Evolutionary conservation across 2,888 invertebrate species (phyloP).

Genomic region (Augochlorella aurata): DNA sequence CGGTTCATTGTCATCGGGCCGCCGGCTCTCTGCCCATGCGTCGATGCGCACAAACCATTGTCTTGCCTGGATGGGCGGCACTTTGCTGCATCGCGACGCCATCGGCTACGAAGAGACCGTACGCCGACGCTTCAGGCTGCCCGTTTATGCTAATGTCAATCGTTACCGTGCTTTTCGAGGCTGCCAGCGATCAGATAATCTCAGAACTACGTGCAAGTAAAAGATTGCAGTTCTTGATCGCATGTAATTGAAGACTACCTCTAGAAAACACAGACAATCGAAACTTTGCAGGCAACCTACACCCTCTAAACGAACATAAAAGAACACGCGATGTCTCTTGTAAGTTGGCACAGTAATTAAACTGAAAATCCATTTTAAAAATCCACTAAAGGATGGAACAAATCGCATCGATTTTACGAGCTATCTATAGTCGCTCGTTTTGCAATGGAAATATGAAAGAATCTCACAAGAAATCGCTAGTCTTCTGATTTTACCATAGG

Average conservation of each 20-base stretch:
- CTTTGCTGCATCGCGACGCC: conserved; percentile 64
- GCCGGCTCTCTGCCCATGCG: conserved; percentile 78
- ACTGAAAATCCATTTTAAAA: not conserved
- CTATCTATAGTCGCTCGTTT: not conserved
- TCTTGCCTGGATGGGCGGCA: conserved; percentile 76
- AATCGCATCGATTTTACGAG: not conserved
- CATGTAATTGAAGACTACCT: no score
- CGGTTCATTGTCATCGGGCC: conserved; percentile 78
- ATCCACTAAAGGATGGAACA: no score
- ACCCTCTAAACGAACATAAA: no score
- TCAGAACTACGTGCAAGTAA: not conserved
- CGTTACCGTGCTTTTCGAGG: not conserved
- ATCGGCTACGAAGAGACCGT: conserved; percentile 37
- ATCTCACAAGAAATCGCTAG: not conserved
- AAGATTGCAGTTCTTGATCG: no score
- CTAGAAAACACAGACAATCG: no score
- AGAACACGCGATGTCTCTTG: no score
- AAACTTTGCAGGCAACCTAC: no score
- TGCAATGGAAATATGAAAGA: not conserved
- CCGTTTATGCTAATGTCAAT: not conserved
- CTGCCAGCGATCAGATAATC: not conserved
- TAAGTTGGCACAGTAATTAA: no score
- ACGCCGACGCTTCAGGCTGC: not conserved
- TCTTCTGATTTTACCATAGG: not conserved
- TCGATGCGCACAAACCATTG: conserved; percentile 80